Percentiles rank a stretch among this genome's conserved stretches.
Evolutionary conservation across 2,797 vertebrate species (phyloP).

Genomic region (Anas georgica): DNA sequence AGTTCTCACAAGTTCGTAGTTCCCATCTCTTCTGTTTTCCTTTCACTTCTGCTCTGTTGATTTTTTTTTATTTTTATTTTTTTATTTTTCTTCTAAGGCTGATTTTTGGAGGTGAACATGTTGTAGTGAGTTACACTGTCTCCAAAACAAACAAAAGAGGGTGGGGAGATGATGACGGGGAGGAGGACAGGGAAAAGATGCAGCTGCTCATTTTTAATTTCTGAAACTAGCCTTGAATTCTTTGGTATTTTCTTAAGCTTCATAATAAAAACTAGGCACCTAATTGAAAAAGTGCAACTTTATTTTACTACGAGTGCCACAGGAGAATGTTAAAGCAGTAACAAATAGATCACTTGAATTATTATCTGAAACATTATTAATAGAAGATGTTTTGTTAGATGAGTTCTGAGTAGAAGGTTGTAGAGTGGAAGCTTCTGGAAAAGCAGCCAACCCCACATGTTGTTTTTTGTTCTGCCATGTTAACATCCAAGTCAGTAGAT

Average conservation of each 20-base stretch:
- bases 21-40: background rate
- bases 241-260: slow-evolving; percentile 38
- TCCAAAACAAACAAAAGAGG: slow-evolving; percentile 67
- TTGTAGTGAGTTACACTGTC: slow-evolving; percentile 25
- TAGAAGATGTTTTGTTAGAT: slow-evolving; percentile 5
- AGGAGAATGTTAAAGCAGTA: slow-evolving; percentile 31
- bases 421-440: background rate
- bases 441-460: background rate
- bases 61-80: background rate
- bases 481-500: background rate
- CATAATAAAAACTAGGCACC: background rate
- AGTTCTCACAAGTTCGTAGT: background rate
- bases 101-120: slow-evolving; percentile 12
- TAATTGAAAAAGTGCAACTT: background rate
- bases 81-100: background rate
- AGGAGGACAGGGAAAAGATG: slow-evolving; percentile 28
- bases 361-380: background rate
- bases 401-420: background rate
- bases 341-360: slow-evolving; percentile 22
- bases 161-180: slow-evolving; percentile 29
- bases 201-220: slow-evolving; percentile 55
- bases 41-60: background rate
- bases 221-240: slow-evolving; percentile 12
- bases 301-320: slow-evolving; percentile 5
- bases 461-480: background rate